Conservation (phyloP, 23 tunicate species). For the Trididemnum clinides region DNA sequence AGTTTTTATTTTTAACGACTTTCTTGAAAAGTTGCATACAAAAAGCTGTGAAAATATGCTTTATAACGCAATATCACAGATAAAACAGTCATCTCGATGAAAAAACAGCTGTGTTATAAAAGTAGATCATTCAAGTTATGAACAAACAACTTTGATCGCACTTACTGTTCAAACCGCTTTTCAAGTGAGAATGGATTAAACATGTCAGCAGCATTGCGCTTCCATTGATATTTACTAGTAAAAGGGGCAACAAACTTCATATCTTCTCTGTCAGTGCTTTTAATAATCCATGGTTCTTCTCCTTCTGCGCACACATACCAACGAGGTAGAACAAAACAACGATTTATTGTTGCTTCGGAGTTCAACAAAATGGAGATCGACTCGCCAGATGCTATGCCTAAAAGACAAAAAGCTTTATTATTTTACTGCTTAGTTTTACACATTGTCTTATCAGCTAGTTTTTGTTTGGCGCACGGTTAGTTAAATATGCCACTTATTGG, state of each 20-base stretch:
- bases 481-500: no score
- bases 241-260: slow-evolving; percentile 45
- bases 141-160: neutral
- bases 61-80: neutral
- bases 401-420: neutral
- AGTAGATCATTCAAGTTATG: neutral
- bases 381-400: slow-evolving; percentile 25
- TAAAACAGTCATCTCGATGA: neutral
- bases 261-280: slow-evolving; percentile 41
- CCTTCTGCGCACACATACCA: slow-evolving; percentile 57
- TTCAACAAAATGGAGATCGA: neutral
- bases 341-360: slow-evolving; percentile 26
- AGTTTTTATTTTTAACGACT: no score
- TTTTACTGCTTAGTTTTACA: neutral
- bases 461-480: no score
- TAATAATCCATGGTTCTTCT: slow-evolving; percentile 31
- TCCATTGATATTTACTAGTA: slow-evolving; percentile 37
- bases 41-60: no score
- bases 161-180: slow-evolving; percentile 46
- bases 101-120: neutral
- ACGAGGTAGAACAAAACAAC: slow-evolving; percentile 53
- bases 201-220: slow-evolving; percentile 26
- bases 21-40: no score
- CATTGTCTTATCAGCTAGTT: no score
- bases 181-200: slow-evolving; percentile 46